These are phyloP conservation scores for Sitobion miscanthi DNA, from an alignment of 1,140 invertebrate genomes.

Conservation along the genomic window DNA sequence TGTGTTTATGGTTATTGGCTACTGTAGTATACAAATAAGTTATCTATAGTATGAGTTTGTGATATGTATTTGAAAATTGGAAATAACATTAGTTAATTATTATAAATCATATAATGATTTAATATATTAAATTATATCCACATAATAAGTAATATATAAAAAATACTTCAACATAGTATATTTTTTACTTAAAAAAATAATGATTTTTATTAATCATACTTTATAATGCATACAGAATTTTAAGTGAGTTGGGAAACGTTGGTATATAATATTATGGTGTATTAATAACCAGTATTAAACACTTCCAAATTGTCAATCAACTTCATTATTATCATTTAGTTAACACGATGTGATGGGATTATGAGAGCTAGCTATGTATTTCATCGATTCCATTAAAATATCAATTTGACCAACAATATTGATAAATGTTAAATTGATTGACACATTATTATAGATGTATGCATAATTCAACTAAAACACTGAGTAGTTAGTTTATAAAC, in stretches of 20 bases:
- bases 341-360: not conserved
- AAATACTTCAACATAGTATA: not conserved
- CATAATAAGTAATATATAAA: not conserved
- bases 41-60: no score
- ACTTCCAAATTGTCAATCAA: not conserved
- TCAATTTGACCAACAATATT: not conserved
- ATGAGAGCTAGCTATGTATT: not conserved
- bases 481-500: not conserved
- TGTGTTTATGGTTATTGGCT: no score
- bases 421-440: not conserved
- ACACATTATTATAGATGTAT: not conserved
- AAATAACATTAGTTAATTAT: no score
- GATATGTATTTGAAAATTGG: no score
- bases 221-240: not conserved
- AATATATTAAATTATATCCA: not conserved
- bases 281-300: slow-evolving; percentile 12
- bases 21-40: no score
- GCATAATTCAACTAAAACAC: not conserved
- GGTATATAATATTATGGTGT: not conserved
- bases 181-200: not conserved
- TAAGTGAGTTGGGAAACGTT: not conserved
- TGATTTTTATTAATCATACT: not conserved
- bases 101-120: not conserved
- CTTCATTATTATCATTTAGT: not conserved
- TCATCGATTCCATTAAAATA: not conserved